These are phyloP conservation scores for Margarornis squamiger DNA, from an alignment of 2,797 vertebrate genomes.

Conservation along the genomic window DNA sequence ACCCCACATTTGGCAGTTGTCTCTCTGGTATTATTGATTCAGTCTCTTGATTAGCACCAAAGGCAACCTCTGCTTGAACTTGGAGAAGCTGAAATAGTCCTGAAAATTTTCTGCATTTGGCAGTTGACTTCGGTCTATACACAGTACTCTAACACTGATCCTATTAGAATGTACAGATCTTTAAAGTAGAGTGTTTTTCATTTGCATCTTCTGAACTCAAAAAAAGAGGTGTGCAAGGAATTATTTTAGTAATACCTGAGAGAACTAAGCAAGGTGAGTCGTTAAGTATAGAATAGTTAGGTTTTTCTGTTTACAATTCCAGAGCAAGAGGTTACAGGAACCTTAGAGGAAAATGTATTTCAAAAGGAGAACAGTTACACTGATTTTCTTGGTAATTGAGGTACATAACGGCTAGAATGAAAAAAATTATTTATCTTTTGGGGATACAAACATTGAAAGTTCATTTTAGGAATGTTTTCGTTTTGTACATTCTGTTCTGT, in stretches of 20 bases:
- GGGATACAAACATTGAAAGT: background rate
- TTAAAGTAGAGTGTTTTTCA: background rate
- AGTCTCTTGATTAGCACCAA: background rate
- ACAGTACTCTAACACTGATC: background rate
- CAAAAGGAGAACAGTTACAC: background rate
- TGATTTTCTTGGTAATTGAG: background rate
- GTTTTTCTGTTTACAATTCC: background rate
- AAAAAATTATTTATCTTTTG: background rate
- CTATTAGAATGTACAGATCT: background rate
- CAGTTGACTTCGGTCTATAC: background rate
- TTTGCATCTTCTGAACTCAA: background rate
- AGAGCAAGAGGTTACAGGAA: background rate
- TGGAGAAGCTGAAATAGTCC: background rate
- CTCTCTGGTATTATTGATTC: background rate
- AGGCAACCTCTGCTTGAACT: background rate
- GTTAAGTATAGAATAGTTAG: background rate
- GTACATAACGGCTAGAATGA: background rate
- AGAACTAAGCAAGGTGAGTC: background rate
- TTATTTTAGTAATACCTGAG: background rate
- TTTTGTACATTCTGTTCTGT: background rate
- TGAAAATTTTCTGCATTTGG: background rate
- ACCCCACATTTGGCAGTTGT: rapidly evolving
- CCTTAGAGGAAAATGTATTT: background rate
- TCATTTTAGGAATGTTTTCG: background rate
- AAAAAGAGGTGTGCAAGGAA: background rate